A percentile compares a stretch with the other conserved stretches of the same genome.
Conservation (phyloP, 2,888 invertebrate species). For the Drosophila affinis region DNA sequence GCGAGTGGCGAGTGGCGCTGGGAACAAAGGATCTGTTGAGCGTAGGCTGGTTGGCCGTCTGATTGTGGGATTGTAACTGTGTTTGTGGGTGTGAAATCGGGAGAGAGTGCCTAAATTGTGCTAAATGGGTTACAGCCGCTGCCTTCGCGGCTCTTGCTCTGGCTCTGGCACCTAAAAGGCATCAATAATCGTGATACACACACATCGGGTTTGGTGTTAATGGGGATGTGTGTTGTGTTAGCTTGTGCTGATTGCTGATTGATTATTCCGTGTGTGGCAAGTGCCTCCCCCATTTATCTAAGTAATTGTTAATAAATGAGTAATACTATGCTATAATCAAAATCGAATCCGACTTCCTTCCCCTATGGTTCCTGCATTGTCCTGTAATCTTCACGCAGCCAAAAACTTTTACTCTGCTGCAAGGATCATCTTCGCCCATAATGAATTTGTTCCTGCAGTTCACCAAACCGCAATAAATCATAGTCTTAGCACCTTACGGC, state of each 20-base stretch:
- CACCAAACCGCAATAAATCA: slow-evolving; percentile 76
- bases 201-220: slow-evolving; percentile 26
- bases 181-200: slow-evolving; percentile 36
- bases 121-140: slow-evolving; percentile 62
- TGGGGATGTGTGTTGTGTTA: not conserved
- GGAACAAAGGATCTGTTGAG: slow-evolving; percentile 53
- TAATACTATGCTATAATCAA: slow-evolving; percentile 5
- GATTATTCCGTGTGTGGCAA: slow-evolving; percentile 8
- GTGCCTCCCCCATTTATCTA: not conserved
- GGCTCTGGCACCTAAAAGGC: slow-evolving; percentile 40
- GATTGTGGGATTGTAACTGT: too few relatives aligned
- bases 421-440: slow-evolving; percentile 52
- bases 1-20: slow-evolving; percentile 38
- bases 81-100: slow-evolving; percentile 52
- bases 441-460: slow-evolving; percentile 71
- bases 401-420: slow-evolving; percentile 43
- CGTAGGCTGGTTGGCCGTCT: slow-evolving; percentile 12
- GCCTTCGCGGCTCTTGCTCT: slow-evolving; percentile 3
- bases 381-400: slow-evolving; percentile 21
- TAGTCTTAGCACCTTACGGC: slow-evolving; percentile 71
- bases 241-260: slow-evolving; percentile 10
- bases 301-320: slow-evolving; percentile 8
- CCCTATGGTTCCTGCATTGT: slow-evolving; percentile 1
- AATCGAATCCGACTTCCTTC: slow-evolving; percentile 12
- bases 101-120: slow-evolving; percentile 50